Base-by-base conservation (phyloP, 2,888 invertebrate species). In the Tetragonisca angustula region DNA sequence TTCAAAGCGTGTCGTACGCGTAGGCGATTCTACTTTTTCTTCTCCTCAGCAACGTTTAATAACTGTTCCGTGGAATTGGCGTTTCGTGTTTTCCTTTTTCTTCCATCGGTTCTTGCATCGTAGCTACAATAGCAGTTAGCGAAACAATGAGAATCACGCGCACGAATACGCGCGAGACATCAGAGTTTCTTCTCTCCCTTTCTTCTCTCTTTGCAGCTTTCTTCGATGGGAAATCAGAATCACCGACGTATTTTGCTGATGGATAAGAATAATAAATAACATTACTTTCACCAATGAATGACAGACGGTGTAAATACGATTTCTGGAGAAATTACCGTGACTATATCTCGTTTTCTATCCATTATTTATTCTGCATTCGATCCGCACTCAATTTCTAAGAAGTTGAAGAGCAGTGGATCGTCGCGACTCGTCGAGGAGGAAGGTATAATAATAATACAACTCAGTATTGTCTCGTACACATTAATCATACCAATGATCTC, bases 161-260 rank as follows among this genome's bases (percentile, higher is more conserved):
- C n/a, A 19, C n/a, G n/a, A 36, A 43, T 5, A 62, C 52, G n/a
- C 64, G 54, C 50, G 36, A 36, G 9, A 43, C 43, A 75, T n/a
- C n/a, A 13, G 21, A 3, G n/a, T 65, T 24, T 59, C 59, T 59
- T 69, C n/a, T 36, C 67, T 24, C 27, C 17, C 19, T 49, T 43
- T 17, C 21, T 13, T 27, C 32, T 56, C 68, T 56, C 19, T 21
- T 64, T 52, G 15, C 50, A 49, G 67, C 70, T 64, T 80, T 56
- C 61, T 19, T 56, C 76, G 69, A 72, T 93, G 0, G 93, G 91
- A 9, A 95, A 95, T 77, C 91, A 95, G 0, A 93, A 78, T 68
- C 67, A 27, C 24, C 67, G 54, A 50, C 13, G 68, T 59, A 64
- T 73, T 52, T 68, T 19, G 64, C 54, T 67, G 84, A 73, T 78